A percentile compares a stretch with the other conserved stretches of the same genome.
phyloP scores from a whole-genome alignment of 1,140 invertebrate genomes.

The Calycopis cecrops region DNA sequence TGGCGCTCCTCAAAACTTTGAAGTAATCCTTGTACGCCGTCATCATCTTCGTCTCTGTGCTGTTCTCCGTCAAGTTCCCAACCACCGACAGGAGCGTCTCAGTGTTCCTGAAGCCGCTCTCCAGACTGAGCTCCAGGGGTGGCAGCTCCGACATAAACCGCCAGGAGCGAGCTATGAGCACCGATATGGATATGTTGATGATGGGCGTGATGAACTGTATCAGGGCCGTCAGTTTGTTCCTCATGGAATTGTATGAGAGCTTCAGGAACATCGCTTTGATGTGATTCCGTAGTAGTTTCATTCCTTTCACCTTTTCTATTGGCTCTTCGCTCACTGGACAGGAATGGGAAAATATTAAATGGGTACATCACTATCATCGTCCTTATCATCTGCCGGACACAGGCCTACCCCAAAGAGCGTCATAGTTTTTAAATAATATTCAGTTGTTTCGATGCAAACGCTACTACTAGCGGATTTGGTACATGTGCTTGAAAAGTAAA shows the following conservation, averaged over 20 bases:
- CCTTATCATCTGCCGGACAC: too few relatives aligned
- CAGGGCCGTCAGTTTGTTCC: slow-evolving; percentile 75
- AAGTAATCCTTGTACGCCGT: slow-evolving; percentile 60
- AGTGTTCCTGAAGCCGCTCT: slow-evolving; percentile 50
- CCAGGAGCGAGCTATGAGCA: slow-evolving; percentile 72
- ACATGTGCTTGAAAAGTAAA: too few relatives aligned
- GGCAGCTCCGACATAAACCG: slow-evolving; percentile 65
- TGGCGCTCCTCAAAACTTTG: slow-evolving; percentile 37
- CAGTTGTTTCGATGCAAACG: too few relatives aligned
- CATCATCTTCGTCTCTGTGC: slow-evolving; percentile 45
- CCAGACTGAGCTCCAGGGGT: slow-evolving; percentile 53
- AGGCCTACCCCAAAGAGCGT: too few relatives aligned
- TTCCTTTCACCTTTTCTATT: slow-evolving; percentile 60
- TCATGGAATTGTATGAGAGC: slow-evolving; percentile 73
- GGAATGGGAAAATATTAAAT: background rate
- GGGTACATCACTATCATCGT: too few relatives aligned
- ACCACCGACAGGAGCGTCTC: slow-evolving; percentile 49
- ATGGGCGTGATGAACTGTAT: slow-evolving; percentile 78
- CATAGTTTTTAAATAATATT: too few relatives aligned
- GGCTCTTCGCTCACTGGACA: slow-evolving; percentile 45
- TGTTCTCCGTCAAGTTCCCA: slow-evolving; percentile 34
- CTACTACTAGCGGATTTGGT: too few relatives aligned
- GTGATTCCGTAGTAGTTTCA: slow-evolving; percentile 73
- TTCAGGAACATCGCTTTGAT: slow-evolving; percentile 80
- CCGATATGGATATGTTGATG: slow-evolving; percentile 77